phyloP scores from a whole-genome alignment of 37 sponge, comb jelly and placozoan species.

The Tethya wilhelma region DNA sequence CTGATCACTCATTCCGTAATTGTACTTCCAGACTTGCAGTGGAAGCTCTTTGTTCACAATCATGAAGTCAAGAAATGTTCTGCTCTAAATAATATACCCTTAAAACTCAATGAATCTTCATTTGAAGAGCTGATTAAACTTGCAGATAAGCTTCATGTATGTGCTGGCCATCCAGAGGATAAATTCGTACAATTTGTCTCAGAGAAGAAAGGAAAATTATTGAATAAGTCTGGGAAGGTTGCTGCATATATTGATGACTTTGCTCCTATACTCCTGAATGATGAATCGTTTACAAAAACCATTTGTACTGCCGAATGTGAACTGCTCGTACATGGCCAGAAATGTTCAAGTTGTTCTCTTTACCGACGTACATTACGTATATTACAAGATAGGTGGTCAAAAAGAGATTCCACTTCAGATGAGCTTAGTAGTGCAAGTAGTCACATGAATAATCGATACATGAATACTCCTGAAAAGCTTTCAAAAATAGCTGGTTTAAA shows the following conservation, averaged over 20 bases:
- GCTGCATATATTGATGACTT: constrained; percentile 11
- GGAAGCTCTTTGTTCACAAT: constrained; percentile 11
- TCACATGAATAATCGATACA: constrained; percentile 1
- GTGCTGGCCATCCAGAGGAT: constrained; percentile 33
- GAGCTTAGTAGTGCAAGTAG: constrained; percentile 9
- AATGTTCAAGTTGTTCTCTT: constrained; percentile 21
- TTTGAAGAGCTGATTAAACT: neutral
- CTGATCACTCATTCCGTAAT: neutral
- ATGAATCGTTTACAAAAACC: constrained; percentile 3
- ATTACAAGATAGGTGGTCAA: constrained; percentile 41
- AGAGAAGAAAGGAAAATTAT: constrained; percentile 14
- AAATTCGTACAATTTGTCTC: constrained; percentile 14
- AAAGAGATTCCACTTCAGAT: neutral
- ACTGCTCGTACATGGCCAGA: neutral
- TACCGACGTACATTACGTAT: constrained; percentile 31
- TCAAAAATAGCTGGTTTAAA: neutral
- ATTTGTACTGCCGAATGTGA: constrained; percentile 43
- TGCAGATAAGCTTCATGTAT: constrained; percentile 12
- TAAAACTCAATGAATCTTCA: neutral
- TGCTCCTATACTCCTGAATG: constrained; percentile 15
- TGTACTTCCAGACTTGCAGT: neutral
- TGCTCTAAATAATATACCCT: constrained; percentile 8
- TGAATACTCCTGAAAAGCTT: constrained; percentile 8
- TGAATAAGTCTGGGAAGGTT: constrained; percentile 1
- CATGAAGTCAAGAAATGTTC: constrained; percentile 4